These are phyloP conservation scores for Empis livida DNA, from an alignment of 2,888 invertebrate species.

Conservation along the genomic window DNA sequence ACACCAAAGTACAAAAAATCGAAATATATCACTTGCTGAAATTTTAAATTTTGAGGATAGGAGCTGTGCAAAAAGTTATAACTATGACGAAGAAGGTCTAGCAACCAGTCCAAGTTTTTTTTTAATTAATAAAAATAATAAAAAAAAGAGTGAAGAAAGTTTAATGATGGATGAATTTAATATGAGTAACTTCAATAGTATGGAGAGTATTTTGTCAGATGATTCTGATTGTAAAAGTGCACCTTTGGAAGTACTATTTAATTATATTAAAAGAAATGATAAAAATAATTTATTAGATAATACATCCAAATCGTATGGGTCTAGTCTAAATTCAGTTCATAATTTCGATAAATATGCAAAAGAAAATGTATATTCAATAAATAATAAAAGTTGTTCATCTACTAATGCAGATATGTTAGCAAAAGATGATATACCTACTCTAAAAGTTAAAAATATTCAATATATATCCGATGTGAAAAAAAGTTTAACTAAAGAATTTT, in stretches of 20 bases:
- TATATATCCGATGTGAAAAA: conserved; percentile 32
- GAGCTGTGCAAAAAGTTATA: not conserved
- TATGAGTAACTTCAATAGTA: conserved; percentile 55
- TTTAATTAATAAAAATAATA: conserved; percentile 44
- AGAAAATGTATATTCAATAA: conserved; percentile 22
- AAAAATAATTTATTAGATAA: conserved; percentile 33
- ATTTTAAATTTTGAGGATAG: conserved; percentile 25
- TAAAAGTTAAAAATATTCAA: conserved; percentile 31
- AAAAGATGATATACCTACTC: conserved; percentile 31
- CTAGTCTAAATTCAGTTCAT: conserved; percentile 46
- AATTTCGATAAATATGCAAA: conserved; percentile 40
- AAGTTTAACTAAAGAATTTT: conserved; percentile 34
- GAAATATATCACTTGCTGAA: conserved; percentile 48
- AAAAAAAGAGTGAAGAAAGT: conserved; percentile 62
- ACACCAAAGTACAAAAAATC: conserved; percentile 18
- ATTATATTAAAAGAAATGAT: conserved; percentile 25
- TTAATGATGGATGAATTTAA: conserved; percentile 61
- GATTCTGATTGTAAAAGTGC: conserved; percentile 70
- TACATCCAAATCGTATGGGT: conserved; percentile 48
- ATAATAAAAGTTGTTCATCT: conserved; percentile 28
- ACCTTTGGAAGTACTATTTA: conserved; percentile 57
- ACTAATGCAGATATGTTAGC: conserved; percentile 6
- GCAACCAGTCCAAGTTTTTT: conserved; percentile 73
- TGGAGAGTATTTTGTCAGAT: conserved; percentile 69
- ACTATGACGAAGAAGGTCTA: conserved; percentile 39